Evolutionary conservation across 2,888 invertebrate species (phyloP).

Genomic region (Epinotia bilunana): DNA sequence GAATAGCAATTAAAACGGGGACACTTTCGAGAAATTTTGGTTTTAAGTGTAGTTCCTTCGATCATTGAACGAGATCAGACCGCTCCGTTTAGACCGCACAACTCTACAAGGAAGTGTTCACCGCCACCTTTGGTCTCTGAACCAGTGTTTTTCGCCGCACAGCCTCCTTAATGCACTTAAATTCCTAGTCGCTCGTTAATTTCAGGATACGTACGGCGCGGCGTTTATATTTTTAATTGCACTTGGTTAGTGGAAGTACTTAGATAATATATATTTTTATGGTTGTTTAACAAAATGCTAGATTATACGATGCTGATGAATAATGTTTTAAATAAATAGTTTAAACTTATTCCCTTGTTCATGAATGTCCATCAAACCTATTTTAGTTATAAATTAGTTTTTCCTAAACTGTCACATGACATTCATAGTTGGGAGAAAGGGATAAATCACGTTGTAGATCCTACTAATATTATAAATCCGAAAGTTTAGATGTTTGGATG

Average conservation of each 20-base stretch:
- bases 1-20: too few species aligned
- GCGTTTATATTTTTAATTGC: background rate
- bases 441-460: too few species aligned
- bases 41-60: too few species aligned
- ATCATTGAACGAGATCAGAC: background rate
- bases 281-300: background rate
- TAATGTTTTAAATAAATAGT: background rate
- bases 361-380: too few species aligned
- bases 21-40: too few species aligned
- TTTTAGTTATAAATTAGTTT: too few species aligned
- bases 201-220: background rate
- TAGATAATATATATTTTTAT: background rate
- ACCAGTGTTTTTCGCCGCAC: conserved; percentile 37
- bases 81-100: background rate
- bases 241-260: background rate
- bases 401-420: too few species aligned
- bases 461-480: too few species aligned
- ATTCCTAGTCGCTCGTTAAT: conserved; percentile 2
- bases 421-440: too few species aligned
- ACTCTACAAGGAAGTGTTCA: conserved; percentile 20
- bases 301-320: background rate
- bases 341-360: too few species aligned
- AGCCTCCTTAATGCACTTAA: conserved; percentile 26
- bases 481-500: too few species aligned
- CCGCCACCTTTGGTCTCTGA: conserved; percentile 40